A percentile compares a stretch with the other conserved stretches of the same genome.
phyloP scores from a whole-genome alignment of 1,140 invertebrate species.

The Sarcophaga peregrina region DNA sequence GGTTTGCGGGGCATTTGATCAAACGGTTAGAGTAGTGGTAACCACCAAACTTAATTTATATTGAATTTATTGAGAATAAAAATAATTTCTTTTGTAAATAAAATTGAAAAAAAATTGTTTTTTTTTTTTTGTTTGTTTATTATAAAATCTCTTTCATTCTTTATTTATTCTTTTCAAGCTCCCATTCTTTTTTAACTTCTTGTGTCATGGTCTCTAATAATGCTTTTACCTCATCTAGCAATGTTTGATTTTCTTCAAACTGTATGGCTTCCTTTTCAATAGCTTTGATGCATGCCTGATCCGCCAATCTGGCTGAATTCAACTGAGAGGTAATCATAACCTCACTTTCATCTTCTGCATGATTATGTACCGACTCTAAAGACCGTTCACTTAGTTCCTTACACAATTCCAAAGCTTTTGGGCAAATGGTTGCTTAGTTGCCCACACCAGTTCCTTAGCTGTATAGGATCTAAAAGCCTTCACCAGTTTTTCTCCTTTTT shows the following conservation, averaged over 20 bases:
- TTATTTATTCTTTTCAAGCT: not conserved
- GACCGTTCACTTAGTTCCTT: constrained; percentile 66
- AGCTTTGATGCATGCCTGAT: constrained; percentile 66
- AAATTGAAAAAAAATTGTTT: constrained; percentile 14
- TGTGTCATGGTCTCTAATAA: constrained; percentile 36
- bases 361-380: constrained; percentile 58
- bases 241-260: constrained; percentile 43
- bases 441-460: constrained; percentile 71
- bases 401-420: constrained; percentile 69
- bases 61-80: not conserved
- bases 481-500: constrained; percentile 73
- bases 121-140: not conserved
- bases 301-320: constrained; percentile 72
- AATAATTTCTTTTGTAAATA: not conserved
- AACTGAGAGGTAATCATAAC: constrained; percentile 68
- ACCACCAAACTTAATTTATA: constrained; percentile 85
- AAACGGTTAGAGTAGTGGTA: constrained; percentile 87
- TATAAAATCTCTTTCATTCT: not conserved
- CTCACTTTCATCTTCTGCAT: constrained; percentile 49
- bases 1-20: constrained; percentile 92
- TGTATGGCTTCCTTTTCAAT: constrained; percentile 43
- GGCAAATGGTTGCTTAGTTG: constrained; percentile 68
- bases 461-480: constrained; percentile 73
- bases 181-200: constrained; percentile 43
- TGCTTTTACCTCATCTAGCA: not conserved